A percentile compares a stretch with the other conserved stretches of the same genome.
Conservation (phyloP, 1,140 invertebrate genomes). For the Diorhabda carinulata region DNA sequence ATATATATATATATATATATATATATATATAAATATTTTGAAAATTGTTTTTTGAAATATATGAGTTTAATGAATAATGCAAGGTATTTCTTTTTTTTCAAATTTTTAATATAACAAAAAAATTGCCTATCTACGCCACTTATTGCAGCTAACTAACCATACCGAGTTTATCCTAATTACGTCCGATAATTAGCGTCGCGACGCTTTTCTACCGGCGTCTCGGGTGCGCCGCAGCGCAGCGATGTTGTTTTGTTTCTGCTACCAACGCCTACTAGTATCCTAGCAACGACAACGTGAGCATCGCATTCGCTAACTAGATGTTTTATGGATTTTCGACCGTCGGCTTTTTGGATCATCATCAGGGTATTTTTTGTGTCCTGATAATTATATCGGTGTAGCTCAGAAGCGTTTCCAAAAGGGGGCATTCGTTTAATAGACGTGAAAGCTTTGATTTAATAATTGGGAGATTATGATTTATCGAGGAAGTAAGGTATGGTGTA, state of each 20-base stretch:
- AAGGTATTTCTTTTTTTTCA: too few species aligned
- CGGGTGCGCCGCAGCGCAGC: conserved; percentile 11
- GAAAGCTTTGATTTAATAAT: conserved; percentile 8
- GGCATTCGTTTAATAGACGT: not conserved
- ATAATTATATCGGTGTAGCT: conserved; percentile 6
- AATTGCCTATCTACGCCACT: not conserved
- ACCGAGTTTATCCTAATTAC: conserved; percentile 20
- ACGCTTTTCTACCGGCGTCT: conserved; percentile 9
- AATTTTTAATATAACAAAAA: not conserved
- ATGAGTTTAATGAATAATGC: too few species aligned
- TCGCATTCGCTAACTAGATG: conserved; percentile 22
- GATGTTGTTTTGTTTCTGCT: conserved; percentile 22
- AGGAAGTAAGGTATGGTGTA: not conserved
- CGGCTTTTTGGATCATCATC: conserved; percentile 18
- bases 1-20: too few species aligned
- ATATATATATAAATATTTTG: too few species aligned
- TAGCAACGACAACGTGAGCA: conserved; percentile 22
- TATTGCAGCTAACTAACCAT: conserved; percentile 16
- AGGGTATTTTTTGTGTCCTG: conserved; percentile 12
- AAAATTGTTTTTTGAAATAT: too few species aligned
- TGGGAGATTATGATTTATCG: conserved; percentile 1
- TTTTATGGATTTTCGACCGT: conserved; percentile 26
- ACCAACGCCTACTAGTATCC: conserved; percentile 19
- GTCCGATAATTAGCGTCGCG: conserved; percentile 16
- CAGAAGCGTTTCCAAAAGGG: not conserved